Conservation (phyloP, 2,797 vertebrate genomes). For the Enteromius trimaculatus region DNA sequence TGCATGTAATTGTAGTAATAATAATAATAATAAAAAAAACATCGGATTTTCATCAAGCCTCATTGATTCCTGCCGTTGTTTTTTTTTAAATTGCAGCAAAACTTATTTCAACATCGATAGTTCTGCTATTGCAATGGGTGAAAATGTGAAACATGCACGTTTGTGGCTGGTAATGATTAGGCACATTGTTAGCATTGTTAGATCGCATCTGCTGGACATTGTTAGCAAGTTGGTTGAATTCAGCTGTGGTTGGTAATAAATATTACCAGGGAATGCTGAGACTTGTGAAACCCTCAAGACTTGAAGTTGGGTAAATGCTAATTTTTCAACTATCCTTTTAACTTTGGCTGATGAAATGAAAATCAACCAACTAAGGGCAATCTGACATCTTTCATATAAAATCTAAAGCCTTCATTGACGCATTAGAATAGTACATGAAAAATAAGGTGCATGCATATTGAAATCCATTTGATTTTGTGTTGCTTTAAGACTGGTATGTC, state of each 20-base stretch:
- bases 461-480: neutral
- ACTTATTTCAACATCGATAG: neutral
- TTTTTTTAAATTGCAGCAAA: neutral
- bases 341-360: neutral
- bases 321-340: neutral
- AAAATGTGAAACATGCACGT: slow-evolving; percentile 11
- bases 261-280: slow-evolving; percentile 5
- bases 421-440: neutral
- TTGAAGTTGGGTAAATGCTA: neutral
- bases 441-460: neutral
- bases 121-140: neutral
- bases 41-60: neutral
- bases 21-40: too few relatives aligned
- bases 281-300: neutral
- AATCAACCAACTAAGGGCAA: neutral
- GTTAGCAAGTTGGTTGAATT: slow-evolving; percentile 3
- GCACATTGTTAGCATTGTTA: neutral
- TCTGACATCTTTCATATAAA: too few relatives aligned
- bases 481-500: neutral
- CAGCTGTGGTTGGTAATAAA: slow-evolving; percentile 4
- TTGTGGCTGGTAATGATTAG: slow-evolving; percentile 15
- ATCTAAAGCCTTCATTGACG: neutral
- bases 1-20: neutral
- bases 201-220: neutral
- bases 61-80: slow-evolving; percentile 2